A percentile compares a stretch with the other conserved stretches of the same genome.
Evolutionary conservation across 2,113 vertebrate species (phyloP).

Genomic region (Podocnemis expansa): DNA sequence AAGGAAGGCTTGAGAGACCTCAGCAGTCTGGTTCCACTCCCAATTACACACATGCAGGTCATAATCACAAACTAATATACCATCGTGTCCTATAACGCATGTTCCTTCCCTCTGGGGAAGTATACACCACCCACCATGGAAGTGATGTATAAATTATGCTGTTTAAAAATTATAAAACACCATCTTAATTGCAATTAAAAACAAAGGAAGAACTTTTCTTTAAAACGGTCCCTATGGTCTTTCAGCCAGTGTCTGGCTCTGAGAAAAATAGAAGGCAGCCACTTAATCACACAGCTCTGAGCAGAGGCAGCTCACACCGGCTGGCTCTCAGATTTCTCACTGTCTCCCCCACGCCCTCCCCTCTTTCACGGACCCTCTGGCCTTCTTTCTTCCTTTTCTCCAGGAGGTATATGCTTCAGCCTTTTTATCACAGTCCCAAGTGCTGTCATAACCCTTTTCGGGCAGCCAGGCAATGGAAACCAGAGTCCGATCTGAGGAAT

Average conservation of each 20-base stretch:
- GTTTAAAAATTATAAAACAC: slow-evolving; percentile 67
- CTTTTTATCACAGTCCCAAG: not conserved
- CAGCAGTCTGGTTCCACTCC: not conserved
- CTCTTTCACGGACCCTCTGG: not conserved
- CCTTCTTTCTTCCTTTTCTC: not conserved
- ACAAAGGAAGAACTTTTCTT: slow-evolving; percentile 68
- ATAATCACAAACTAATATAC: slow-evolving; percentile 45
- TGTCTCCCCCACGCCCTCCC: not conserved
- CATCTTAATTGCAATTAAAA: slow-evolving; percentile 69
- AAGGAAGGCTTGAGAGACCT: slow-evolving; percentile 29
- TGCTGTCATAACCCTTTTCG: not conserved
- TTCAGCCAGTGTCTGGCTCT: slow-evolving; percentile 50
- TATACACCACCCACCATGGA: slow-evolving; percentile 31
- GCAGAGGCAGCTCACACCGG: not conserved
- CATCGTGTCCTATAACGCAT: slow-evolving; percentile 13
- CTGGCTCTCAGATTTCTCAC: not conserved
- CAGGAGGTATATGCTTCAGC: slow-evolving; percentile 29
- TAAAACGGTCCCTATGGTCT: slow-evolving; percentile 60
- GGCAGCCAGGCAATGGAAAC: not conserved
- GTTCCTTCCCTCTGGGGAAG: slow-evolving; percentile 24
- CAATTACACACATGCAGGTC: not conserved
- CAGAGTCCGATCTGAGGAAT: not conserved
- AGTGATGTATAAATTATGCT: slow-evolving; percentile 46
- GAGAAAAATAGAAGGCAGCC: slow-evolving; percentile 29
- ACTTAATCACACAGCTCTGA: slow-evolving; percentile 34